Evolutionary conservation across 2,888 invertebrate species (phyloP), one percentile per base, ranked within the genome.

Genomic region (Lamellibrachia satsuma): DNA sequence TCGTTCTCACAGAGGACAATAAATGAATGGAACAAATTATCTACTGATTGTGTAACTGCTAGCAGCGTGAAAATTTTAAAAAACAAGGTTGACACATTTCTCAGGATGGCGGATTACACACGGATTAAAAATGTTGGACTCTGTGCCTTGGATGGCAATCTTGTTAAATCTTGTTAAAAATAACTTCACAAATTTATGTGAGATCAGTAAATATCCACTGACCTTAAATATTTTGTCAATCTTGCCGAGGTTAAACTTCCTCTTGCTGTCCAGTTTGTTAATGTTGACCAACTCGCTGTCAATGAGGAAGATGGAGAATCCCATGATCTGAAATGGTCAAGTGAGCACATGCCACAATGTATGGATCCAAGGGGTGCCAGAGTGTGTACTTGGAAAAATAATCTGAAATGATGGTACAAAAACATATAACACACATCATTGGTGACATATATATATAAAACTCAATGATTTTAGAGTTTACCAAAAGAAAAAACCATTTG

Each of bases 211-310:
- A 15, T 55, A 11, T 15, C 9, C 91, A 91, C 93, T 93, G 96
- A 98, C 98, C 97, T 99, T 99, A 95, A 99, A 99, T 93, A 99
- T 99, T 94, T 98, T 97, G 96, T 99, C 99, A 94, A 99, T 98
- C 94, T 98, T 98, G 95, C 98, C 98, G 92, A 99, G 97, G n/a
- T 98, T 98, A 11, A 99, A 97, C 96, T 99, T 98, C 96, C 99
- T 99, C 97, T 99, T 99, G 96, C 98, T 98, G 96, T 99, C 99
- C 93, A 99, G 97, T 95, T 99, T 98, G 96, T 99, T 99, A 94
- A 99, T 98, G 92, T 95, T 95, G 96, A 93, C 92, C 52, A 92
- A 92, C 91, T 92, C 92, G 90, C 94, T 91, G 93, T 99, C 99
- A 98, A 99, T 98, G 0, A 99, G 97, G 96, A 99, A 99, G 15